Conservation (phyloP, 2,888 invertebrate species). For the Scotopteryx bipunctaria region DNA sequence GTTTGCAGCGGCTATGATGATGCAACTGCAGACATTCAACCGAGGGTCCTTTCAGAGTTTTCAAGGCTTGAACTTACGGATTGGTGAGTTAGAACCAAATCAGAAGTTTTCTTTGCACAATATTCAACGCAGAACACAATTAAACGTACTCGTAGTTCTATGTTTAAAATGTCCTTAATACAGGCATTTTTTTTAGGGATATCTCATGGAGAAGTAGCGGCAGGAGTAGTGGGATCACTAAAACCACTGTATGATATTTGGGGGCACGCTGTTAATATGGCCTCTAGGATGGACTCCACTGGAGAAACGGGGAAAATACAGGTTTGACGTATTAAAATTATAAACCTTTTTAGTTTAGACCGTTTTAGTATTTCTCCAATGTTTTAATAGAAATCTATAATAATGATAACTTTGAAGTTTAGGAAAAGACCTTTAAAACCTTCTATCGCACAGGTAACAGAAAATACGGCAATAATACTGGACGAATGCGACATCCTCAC, state of each 20-base stretch:
- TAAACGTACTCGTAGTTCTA: constrained; percentile 14
- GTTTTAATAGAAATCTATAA: no score
- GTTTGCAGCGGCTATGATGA: constrained; percentile 79
- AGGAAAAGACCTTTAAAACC: background rate
- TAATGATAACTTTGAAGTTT: no score
- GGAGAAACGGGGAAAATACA: constrained; percentile 92
- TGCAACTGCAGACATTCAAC: constrained; percentile 81
- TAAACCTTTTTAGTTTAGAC: no score
- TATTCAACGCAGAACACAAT: background rate
- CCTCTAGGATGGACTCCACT: constrained; percentile 97
- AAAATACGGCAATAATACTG: constrained; percentile 87
- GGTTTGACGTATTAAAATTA: no score
- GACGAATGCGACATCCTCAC: constrained; percentile 87
- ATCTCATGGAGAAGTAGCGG: constrained; percentile 94
- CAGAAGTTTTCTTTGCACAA: no score
- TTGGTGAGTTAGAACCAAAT: constrained; percentile 85
- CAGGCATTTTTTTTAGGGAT: no score
- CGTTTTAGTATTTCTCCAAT: background rate
- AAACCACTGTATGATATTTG: constrained; percentile 98
- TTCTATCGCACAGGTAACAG: constrained; percentile 80
- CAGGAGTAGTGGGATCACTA: constrained; percentile 96
- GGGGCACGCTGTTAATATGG: constrained; percentile 98
- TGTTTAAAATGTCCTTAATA: constrained; percentile 12
- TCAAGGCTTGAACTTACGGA: constrained; percentile 87
- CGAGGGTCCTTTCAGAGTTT: constrained; percentile 83